phyloP scores from a whole-genome alignment of 2,113 vertebrate genomes.

The Ailurus styani region DNA sequence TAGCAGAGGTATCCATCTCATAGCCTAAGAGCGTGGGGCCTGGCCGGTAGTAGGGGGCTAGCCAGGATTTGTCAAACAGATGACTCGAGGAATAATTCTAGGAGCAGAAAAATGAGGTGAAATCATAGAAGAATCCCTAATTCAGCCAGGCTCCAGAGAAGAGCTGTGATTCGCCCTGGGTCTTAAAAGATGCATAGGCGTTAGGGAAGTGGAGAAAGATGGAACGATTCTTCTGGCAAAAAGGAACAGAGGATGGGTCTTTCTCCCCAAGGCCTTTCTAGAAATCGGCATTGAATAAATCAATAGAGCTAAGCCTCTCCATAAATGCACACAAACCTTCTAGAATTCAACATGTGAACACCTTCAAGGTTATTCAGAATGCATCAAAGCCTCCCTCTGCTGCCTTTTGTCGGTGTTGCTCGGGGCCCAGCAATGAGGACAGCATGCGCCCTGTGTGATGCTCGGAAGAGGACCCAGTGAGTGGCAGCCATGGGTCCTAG shows the following conservation, averaged over 20 bases:
- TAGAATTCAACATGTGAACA: not conserved
- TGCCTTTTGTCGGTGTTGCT: fast-evolving
- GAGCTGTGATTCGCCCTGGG: not conserved
- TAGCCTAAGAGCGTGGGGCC: not conserved
- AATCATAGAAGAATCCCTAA: not conserved
- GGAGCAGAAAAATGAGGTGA: not conserved
- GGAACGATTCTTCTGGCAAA: not conserved
- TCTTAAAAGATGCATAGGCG: not conserved
- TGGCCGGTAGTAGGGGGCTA: fast-evolving
- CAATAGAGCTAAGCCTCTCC: not conserved
- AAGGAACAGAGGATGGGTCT: not conserved
- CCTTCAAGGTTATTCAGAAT: not conserved
- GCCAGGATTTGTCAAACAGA: not conserved
- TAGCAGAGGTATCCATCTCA: not conserved
- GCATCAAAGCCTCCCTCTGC: not conserved
- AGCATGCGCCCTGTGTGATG: fast-evolving
- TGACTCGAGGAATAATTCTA: not conserved
- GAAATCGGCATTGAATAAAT: not conserved
- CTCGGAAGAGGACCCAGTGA: not conserved
- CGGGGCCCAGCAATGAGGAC: not conserved
- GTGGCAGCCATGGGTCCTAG: not conserved
- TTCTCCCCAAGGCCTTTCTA: not conserved
- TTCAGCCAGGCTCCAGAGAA: not conserved
- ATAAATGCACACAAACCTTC: not conserved
- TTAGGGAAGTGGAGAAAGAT: not conserved